These are phyloP conservation scores for Dendrocopos noguchii DNA, from an alignment of 2,113 vertebrate species.

Conservation along the genomic window DNA sequence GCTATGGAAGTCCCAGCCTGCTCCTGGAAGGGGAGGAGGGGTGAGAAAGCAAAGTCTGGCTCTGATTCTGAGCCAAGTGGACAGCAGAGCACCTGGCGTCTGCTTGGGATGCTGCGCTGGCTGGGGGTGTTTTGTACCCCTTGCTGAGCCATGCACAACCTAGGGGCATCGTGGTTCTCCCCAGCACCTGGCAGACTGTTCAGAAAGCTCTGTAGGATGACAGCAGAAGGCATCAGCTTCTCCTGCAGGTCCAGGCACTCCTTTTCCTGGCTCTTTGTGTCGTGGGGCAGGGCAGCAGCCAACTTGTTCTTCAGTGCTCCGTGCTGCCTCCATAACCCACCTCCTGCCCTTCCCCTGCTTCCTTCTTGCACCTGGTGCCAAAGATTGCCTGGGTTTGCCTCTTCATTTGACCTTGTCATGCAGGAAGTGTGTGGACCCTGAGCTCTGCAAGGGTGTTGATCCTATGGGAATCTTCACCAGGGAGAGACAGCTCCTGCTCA, in stretches of 20 bases:
- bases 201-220: background rate
- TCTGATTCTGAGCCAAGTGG: background rate
- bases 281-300: background rate
- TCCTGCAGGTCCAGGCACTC: background rate
- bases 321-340: background rate
- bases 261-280: background rate
- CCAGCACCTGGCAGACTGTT: background rate
- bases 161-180: accelerated
- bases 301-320: background rate
- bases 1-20: background rate
- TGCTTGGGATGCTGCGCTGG: background rate
- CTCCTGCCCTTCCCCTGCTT: background rate
- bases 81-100: background rate
- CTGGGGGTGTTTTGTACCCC: background rate
- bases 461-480: background rate
- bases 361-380: background rate
- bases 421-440: background rate
- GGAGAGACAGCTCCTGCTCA: background rate
- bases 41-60: background rate
- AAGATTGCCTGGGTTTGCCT: background rate
- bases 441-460: background rate
- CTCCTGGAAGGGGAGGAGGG: background rate
- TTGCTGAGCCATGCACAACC: background rate
- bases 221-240: background rate
- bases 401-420: background rate